A percentile compares a stretch with the other conserved stretches of the same genome.
Evolutionary conservation across 1,140 invertebrate species (phyloP).

Genomic region (Venustaconcha ellipsiformis): DNA sequence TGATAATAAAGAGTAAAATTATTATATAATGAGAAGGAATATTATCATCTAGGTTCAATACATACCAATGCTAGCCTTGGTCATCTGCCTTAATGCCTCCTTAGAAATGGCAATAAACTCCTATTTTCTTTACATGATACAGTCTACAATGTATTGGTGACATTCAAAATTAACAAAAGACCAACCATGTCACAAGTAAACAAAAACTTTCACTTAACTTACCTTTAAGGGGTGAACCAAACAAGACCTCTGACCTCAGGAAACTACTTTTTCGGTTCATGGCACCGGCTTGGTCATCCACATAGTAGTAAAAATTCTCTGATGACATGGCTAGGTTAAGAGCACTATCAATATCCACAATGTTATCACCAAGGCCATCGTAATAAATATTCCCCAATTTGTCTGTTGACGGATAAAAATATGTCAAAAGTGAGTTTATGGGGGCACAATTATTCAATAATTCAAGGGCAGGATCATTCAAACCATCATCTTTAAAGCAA

Average conservation of each 20-base stretch:
- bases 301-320: conserved; percentile 60
- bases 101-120: too few species aligned
- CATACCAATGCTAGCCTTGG: too few species aligned
- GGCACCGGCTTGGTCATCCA: conserved; percentile 58
- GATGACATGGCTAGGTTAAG: conserved; percentile 58
- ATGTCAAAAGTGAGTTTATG: conserved; percentile 59
- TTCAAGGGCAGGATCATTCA: conserved; percentile 38
- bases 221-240: conserved; percentile 62
- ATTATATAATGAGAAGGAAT: too few species aligned
- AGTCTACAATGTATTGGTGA: too few species aligned
- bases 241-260: conserved; percentile 57
- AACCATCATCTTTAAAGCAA: conserved; percentile 47
- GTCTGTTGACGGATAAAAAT: conserved; percentile 60
- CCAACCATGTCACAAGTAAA: not conserved
- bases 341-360: conserved; percentile 53
- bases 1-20: too few species aligned
- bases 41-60: too few species aligned
- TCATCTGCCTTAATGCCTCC: too few species aligned
- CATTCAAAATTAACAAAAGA: not conserved
- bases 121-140: too few species aligned
- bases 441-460: conserved; percentile 52
- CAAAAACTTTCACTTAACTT: conserved; percentile 8
- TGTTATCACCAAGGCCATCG: conserved; percentile 52
- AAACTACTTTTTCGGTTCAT: conserved; percentile 50
- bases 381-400: conserved; percentile 36